These are phyloP conservation scores for Mustela lutreola DNA, from an alignment of 2,113 vertebrate genomes.

Conservation along the genomic window DNA sequence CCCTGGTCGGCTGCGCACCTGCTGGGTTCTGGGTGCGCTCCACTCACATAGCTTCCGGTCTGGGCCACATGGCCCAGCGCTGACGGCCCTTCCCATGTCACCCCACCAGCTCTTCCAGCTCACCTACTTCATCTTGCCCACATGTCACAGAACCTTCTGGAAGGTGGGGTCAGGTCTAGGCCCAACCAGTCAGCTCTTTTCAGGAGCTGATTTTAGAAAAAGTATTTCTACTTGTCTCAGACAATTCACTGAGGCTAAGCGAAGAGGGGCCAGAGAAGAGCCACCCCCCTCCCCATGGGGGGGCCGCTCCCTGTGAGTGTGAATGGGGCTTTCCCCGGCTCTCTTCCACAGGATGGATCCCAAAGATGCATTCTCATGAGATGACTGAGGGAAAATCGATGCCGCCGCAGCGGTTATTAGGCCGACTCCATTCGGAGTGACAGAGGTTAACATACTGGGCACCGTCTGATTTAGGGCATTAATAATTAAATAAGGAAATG, in stretches of 20 bases:
- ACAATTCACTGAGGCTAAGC: background rate
- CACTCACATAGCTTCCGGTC: background rate
- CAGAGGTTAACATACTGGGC: slow-evolving; percentile 85
- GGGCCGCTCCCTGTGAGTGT: slow-evolving; percentile 44
- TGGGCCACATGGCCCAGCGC: accelerated
- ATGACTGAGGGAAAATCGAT: slow-evolving; percentile 90
- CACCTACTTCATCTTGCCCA: background rate
- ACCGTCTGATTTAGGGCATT: slow-evolving; percentile 67
- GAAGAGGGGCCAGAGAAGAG: background rate
- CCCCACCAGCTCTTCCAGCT: background rate
- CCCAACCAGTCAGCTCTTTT: background rate
- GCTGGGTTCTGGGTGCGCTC: accelerated
- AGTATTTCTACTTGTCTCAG: background rate
- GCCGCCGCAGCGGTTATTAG: slow-evolving; percentile 83
- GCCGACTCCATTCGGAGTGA: slow-evolving; percentile 84
- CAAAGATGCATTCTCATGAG: slow-evolving; percentile 74
- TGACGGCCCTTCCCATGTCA: background rate
- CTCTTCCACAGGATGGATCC: background rate
- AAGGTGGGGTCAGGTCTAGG: background rate
- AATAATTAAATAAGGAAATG: slow-evolving; percentile 82
- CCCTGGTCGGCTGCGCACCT: background rate
- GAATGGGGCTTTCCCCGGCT: slow-evolving; percentile 65
- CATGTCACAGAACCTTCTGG: accelerated
- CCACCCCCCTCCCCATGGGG: background rate
- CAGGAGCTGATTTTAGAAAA: background rate